Base-by-base conservation (phyloP, 2,797 vertebrate genomes). In the Notolabrus celidotus region DNA sequence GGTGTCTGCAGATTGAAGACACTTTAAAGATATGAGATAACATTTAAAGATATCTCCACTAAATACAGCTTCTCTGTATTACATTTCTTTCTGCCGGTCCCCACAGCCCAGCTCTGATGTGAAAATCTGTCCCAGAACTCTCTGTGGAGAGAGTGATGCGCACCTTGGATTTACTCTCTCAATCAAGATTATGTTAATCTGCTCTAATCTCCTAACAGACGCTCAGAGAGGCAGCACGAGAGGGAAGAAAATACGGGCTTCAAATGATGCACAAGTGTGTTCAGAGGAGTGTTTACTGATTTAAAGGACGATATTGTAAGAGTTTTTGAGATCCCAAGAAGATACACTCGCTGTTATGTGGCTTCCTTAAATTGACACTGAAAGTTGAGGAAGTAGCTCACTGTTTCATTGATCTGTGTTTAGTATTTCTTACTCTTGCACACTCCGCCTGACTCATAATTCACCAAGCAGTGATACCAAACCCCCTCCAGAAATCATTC, bases 141-240 rank as follows among this genome's bases (percentile, higher is more conserved):
- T 59, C 45, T 5, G 54, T 3, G 20, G 84, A 84, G 87, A 90
- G 86, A 90, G 90, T 85, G 89, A 88, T 77, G 82, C n/a, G 60
- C 77, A 87, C 82, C 86, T 84, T 79, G 84, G 88, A 91, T 88
- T 89, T 88, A 34, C 82, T 68, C 80, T 73, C 87, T 82, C 71
- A 69, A 1, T 84, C 70, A 71, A 91, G 93, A 93, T 93, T 93
- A 94, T 73, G 70, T 77, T 92, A 93, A 94, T 93, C 91, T 83
- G 59, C 81, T 84, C 33, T 90, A 93, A 90, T 94, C 92, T 86
- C 75, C 82, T 39, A 75, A 83, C 88, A 87, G 88, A 80, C 82
- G 64, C 67, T 84, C 60, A 31, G 59, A 20, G 33, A 12, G 53
- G 19, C 63, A 50, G 69, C 47, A 80, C 39, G 54, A 68, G 62